Percentiles rank a stretch among this genome's conserved stretches.
These are phyloP conservation scores for Muricea muricata DNA, from an alignment of 92 coral and sea anemone genomes.

Conservation along the genomic window DNA sequence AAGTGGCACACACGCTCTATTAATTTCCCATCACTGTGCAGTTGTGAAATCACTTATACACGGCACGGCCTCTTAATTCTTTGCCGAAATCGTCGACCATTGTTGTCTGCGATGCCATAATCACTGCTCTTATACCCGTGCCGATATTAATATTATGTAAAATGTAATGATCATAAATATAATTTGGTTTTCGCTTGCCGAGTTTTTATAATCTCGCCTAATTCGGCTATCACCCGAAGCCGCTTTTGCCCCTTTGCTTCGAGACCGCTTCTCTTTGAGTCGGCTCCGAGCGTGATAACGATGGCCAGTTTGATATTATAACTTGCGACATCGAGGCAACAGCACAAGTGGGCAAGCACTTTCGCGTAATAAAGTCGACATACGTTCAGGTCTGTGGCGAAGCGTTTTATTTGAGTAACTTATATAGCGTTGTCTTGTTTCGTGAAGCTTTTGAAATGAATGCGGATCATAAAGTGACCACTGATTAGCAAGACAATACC, in stretches of 20 bases:
- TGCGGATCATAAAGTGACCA: conserved; percentile 24
- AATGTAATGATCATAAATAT: conserved; percentile 8
- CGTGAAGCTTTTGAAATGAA: conserved; percentile 1
- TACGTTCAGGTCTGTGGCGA: neutral
- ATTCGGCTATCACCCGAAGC: neutral
- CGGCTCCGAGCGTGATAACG: neutral
- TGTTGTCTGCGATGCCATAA: neutral
- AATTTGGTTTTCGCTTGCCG: neutral
- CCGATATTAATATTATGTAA: conserved; percentile 13
- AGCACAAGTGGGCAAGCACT: neutral
- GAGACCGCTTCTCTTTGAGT: neutral
- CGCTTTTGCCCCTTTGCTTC: neutral
- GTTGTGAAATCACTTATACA: neutral
- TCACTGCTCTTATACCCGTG: neutral
- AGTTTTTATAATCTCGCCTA: conserved; percentile 7
- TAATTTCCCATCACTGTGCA: conserved; percentile 4
- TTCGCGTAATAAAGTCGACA: neutral
- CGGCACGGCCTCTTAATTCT: neutral
- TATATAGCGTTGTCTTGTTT: neutral
- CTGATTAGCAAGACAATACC: conserved; percentile 28
- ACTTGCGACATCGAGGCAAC: conserved; percentile 8
- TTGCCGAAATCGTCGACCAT: conserved; percentile 5
- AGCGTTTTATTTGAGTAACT: neutral
- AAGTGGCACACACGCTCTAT: conserved; percentile 10
- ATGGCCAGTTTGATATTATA: conserved; percentile 3